A percentile compares a stretch with the other conserved stretches of the same genome.
phyloP scores from a whole-genome alignment of 2,113 vertebrate genomes.

The Atrichornis clamosus region DNA sequence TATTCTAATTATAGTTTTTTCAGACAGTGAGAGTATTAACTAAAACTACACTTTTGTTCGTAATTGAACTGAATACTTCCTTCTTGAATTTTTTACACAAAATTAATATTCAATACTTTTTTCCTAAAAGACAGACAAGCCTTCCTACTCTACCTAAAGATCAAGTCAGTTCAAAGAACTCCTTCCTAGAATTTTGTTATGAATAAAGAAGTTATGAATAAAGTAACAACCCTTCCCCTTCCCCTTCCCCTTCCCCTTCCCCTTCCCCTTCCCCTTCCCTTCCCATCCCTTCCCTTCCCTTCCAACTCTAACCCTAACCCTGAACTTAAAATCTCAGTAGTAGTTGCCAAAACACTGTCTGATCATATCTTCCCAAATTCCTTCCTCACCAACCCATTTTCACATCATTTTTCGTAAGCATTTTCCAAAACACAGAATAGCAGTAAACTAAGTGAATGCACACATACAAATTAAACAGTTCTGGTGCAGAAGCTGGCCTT shows the following conservation, averaged over 20 bases:
- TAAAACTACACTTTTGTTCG: not conserved
- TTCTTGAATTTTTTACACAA: not conserved
- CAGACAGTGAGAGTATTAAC: not conserved
- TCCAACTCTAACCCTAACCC: no score
- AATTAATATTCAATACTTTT: not conserved
- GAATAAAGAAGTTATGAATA: not conserved
- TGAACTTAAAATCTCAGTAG: not conserved
- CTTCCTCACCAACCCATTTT: not conserved
- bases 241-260: no score
- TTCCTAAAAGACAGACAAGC: not conserved
- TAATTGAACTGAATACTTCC: not conserved
- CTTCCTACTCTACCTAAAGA: not conserved
- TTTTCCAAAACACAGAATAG: not conserved
- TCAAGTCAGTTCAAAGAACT: not conserved
- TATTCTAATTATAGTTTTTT: not conserved
- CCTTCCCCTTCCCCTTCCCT: not conserved
- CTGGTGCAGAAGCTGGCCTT: not conserved
- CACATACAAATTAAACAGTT: not conserved
- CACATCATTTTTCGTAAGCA: not conserved
- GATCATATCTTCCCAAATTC: not conserved
- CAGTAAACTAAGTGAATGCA: not conserved
- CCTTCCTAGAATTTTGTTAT: not conserved
- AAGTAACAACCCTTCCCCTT: not conserved
- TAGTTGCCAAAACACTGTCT: not conserved
- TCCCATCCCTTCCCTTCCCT: not conserved